Evolutionary conservation across 2,888 invertebrate species (phyloP).

Genomic region (Scaeva pyrastri): DNA sequence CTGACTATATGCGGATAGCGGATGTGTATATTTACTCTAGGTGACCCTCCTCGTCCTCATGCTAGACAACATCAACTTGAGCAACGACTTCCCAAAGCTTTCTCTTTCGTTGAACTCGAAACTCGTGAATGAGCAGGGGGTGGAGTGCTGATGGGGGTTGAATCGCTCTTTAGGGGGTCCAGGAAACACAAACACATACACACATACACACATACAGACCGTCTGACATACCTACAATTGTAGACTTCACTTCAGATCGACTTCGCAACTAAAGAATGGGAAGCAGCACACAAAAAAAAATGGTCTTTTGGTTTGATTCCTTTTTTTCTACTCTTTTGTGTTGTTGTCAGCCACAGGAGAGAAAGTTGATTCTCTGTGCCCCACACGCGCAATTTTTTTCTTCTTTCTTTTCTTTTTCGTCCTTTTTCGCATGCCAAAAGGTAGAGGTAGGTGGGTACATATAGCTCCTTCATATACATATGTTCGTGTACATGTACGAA

Average conservation of each 20-base stretch:
- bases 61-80: conserved; percentile 53
- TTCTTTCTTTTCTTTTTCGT: conserved; percentile 36
- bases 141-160: not conserved
- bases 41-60: conserved; percentile 69
- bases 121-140: too few species aligned
- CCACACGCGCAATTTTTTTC: conserved; percentile 68
- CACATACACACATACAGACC: conserved; percentile 3
- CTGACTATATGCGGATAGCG: conserved; percentile 51
- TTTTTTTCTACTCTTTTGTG: conserved; percentile 57
- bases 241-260: conserved; percentile 61
- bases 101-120: conserved; percentile 58
- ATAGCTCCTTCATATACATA: conserved; percentile 35
- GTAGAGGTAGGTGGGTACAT: not conserved
- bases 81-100: conserved; percentile 48
- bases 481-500: too few species aligned
- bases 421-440: conserved; percentile 50
- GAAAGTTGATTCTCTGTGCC: conserved; percentile 70
- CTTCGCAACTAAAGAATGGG: conserved; percentile 59
- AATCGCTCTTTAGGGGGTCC: conserved; percentile 11
- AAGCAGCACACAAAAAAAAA: conserved; percentile 47
- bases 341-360: conserved; percentile 74
- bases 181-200: conserved; percentile 47
- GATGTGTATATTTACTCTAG: conserved; percentile 55
- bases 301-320: conserved; percentile 62
- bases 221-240: conserved; percentile 42